Percentiles rank a stretch among this genome's conserved stretches.
phyloP scores from a whole-genome alignment of 35 echinoderm and acorn worm genomes.

The Acanthaster planci region DNA sequence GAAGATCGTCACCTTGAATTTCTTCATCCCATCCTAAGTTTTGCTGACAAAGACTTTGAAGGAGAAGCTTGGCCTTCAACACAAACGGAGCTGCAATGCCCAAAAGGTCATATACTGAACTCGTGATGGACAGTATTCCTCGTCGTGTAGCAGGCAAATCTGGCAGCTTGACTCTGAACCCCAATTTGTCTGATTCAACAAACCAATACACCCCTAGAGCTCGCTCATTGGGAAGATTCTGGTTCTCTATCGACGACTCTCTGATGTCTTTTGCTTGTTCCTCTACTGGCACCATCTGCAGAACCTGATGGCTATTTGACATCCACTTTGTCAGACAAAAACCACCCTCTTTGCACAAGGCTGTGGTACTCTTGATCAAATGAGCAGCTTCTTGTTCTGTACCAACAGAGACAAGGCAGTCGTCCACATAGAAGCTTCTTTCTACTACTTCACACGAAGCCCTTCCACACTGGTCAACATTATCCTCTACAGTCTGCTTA shows the following conservation, averaged over 20 bases:
- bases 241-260: slow-evolving; percentile 25
- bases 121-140: slow-evolving; percentile 48
- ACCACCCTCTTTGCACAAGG: slow-evolving; percentile 26
- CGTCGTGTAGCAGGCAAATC: slow-evolving; percentile 39
- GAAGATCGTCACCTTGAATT: slow-evolving; percentile 23
- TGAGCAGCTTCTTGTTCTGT: slow-evolving; percentile 4
- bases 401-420: slow-evolving; percentile 38
- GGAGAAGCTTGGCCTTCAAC: slow-evolving; percentile 42
- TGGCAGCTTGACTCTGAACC: slow-evolving; percentile 32
- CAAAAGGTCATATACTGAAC: slow-evolving; percentile 69
- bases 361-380: slow-evolving; percentile 6
- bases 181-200: slow-evolving; percentile 46
- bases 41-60: slow-evolving; percentile 50
- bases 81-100: slow-evolving; percentile 63
- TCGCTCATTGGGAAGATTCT: slow-evolving; percentile 53
- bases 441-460: slow-evolving; percentile 10
- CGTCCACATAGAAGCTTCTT: slow-evolving; percentile 70
- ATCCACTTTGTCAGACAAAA: slow-evolving; percentile 45
- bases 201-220: slow-evolving; percentile 61
- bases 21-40: slow-evolving; percentile 57
- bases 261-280: slow-evolving; percentile 47
- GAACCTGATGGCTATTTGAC: slow-evolving; percentile 32
- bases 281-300: slow-evolving; percentile 40
- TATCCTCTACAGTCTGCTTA: slow-evolving; percentile 38
- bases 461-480: neutral